phyloP scores from a whole-genome alignment of 2,888 invertebrate genomes.

The Plebejus argus region DNA sequence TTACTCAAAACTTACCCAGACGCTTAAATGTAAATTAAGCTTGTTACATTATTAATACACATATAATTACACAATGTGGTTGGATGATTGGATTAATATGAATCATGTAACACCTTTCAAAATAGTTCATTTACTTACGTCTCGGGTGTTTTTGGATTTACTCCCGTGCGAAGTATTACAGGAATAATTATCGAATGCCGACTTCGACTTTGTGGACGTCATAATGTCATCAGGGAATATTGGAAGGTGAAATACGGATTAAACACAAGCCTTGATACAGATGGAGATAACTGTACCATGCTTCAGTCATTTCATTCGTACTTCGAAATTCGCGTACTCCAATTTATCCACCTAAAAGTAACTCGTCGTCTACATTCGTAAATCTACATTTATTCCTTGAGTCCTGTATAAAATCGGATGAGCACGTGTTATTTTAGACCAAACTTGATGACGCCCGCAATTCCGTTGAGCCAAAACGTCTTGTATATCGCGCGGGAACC shows the following conservation, averaged over 20 bases:
- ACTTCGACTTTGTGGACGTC: background rate
- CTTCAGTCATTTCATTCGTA: background rate
- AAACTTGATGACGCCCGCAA: too few relatives aligned
- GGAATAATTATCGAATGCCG: background rate
- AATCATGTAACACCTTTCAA: background rate
- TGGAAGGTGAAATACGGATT: background rate
- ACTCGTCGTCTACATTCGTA: too few relatives aligned
- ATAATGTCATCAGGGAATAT: background rate
- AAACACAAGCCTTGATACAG: background rate
- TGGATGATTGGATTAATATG: too few relatives aligned
- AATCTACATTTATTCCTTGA: too few relatives aligned
- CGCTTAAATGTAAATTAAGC: too few relatives aligned
- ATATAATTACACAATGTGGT: too few relatives aligned
- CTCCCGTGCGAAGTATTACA: background rate
- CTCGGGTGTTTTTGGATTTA: background rate
- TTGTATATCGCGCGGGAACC: too few relatives aligned
- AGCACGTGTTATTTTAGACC: background rate
- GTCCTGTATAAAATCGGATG: background rate
- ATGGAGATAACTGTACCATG: background rate
- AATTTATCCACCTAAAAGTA: too few relatives aligned
- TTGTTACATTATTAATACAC: too few relatives aligned
- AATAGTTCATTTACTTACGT: background rate
- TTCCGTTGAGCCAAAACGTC: too few relatives aligned
- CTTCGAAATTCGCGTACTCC: background rate
- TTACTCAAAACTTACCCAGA: too few relatives aligned